A percentile compares a stretch with the other conserved stretches of the same genome.
These are phyloP conservation scores for Turnix velox DNA, from an alignment of 2,113 vertebrate genomes.

Conservation along the genomic window DNA sequence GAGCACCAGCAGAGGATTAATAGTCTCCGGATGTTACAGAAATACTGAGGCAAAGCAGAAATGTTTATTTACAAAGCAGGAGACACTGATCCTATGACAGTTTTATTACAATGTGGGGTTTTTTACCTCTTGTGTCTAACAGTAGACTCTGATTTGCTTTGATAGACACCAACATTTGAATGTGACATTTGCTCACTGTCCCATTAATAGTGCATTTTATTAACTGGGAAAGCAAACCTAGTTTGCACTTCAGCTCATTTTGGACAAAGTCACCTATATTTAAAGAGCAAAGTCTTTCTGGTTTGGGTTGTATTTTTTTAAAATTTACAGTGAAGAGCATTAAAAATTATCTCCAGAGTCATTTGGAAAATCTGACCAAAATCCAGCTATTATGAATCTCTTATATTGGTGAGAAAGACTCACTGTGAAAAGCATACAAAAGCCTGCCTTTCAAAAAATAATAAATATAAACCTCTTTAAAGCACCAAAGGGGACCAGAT, in stretches of 20 bases:
- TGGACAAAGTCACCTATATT: neutral
- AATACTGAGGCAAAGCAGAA: conserved; percentile 53
- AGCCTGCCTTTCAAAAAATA: neutral
- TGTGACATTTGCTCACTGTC: neutral
- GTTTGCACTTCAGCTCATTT: neutral
- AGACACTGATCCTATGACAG: conserved; percentile 60
- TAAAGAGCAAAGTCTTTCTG: neutral
- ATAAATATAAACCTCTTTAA: neutral
- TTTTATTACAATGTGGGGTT: conserved; percentile 20
- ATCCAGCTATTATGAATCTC: neutral
- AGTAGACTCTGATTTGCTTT: conserved; percentile 56
- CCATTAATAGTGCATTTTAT: conserved; percentile 4
- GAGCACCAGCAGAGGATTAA: conserved; percentile 64
- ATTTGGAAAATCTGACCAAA: neutral
- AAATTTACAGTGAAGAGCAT: neutral
- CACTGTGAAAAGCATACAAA: neutral
- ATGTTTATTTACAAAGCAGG: conserved; percentile 67
- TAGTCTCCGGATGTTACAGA: conserved; percentile 55
- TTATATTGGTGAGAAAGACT: neutral
- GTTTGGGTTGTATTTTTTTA: neutral
- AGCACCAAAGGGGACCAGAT: conserved; percentile 21
- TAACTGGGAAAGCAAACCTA: neutral
- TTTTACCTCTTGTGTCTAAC: conserved; percentile 60
- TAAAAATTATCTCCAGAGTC: neutral
- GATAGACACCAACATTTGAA: conserved; percentile 26